Conservation (phyloP, 30 jellyfish, hydroid and myxozoan genomes). For the Hydra vulgaris region DNA sequence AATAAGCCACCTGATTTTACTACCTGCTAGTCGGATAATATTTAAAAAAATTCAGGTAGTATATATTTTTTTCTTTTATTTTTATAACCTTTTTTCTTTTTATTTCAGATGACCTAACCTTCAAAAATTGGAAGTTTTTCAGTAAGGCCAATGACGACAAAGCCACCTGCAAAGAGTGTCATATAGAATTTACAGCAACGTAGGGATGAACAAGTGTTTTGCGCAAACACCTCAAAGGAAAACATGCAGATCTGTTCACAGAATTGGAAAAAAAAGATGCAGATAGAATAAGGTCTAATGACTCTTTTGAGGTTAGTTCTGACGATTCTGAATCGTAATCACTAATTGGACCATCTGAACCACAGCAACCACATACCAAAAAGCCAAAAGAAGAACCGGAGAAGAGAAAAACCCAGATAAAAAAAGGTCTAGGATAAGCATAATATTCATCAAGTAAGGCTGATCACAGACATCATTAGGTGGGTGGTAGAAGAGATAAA, state of each 20-base stretch:
- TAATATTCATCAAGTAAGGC: neutral
- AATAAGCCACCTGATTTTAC: neutral
- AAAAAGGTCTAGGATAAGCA: neutral
- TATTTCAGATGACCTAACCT: neutral
- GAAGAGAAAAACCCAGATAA: neutral
- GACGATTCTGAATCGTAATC: neutral
- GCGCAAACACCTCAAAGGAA: neutral
- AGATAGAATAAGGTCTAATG: neutral
- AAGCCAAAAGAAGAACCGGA: neutral
- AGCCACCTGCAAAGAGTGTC: neutral
- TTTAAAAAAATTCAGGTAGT: neutral
- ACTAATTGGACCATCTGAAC: neutral
- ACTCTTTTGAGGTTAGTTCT: neutral
- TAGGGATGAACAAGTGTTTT: neutral
- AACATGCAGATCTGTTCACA: neutral
- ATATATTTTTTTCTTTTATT: too few relatives aligned
- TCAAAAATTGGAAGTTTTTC: neutral
- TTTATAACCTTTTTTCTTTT: neutral
- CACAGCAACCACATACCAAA: neutral
- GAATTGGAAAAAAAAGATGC: neutral
- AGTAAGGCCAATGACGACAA: neutral
- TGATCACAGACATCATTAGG: neutral
- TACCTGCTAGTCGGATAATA: neutral
- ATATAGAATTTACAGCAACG: neutral
- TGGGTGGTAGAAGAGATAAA: neutral